Evolutionary conservation across 2,113 vertebrate species (phyloP).

Genomic region (Ailurus styani): DNA sequence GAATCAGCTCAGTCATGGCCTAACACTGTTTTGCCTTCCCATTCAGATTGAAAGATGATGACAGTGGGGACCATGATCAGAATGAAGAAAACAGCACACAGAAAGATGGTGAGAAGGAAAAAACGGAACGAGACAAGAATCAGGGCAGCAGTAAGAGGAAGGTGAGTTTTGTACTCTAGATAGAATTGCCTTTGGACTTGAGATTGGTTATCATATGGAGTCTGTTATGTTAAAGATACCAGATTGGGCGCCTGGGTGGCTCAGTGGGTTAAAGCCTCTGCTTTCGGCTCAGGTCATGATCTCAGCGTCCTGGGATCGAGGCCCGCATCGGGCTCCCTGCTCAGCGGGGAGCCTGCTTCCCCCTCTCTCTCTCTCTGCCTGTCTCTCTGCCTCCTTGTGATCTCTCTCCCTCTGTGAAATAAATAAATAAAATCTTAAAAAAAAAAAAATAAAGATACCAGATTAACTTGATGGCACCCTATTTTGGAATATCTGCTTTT

Average conservation of each 20-base stretch:
- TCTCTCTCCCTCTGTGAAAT: too few species aligned
- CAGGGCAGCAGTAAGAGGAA: conserved; percentile 84
- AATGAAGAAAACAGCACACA: conserved; percentile 90
- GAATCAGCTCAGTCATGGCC: neutral
- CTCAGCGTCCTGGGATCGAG: too few species aligned
- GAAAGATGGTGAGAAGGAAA: conserved; percentile 93
- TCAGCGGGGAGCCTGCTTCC: too few species aligned
- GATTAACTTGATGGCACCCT: neutral
- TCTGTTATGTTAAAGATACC: neutral
- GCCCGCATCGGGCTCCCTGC: too few species aligned
- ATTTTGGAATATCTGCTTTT: neutral
- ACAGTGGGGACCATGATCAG: conserved; percentile 89
- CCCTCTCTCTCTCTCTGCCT: too few species aligned
- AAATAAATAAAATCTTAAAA: too few species aligned
- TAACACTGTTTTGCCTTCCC: neutral
- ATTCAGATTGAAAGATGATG: conserved; percentile 87
- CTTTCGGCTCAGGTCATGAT: too few species aligned
- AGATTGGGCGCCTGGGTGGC: too few species aligned
- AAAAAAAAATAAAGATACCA: neutral
- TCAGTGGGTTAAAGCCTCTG: too few species aligned
- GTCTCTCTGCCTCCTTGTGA: too few species aligned
- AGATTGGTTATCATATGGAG: neutral
- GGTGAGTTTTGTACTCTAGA: conserved; percentile 65
- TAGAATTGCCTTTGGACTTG: neutral
- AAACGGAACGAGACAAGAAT: conserved; percentile 83